These are phyloP conservation scores for Acarapis woodi DNA, from an alignment of 1,140 invertebrate genomes.

Conservation along the genomic window DNA sequence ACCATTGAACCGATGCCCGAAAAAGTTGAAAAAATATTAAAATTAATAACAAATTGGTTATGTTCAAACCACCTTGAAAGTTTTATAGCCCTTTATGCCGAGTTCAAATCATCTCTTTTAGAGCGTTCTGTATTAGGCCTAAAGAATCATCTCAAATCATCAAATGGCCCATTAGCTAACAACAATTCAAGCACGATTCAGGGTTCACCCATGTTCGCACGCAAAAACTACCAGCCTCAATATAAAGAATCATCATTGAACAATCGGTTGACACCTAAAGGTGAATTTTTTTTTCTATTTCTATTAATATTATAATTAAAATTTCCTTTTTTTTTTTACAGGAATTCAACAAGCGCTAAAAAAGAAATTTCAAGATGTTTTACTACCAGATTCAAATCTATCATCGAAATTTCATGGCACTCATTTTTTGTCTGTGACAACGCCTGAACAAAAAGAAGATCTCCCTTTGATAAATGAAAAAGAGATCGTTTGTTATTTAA, in stretches of 20 bases:
- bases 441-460: conserved; percentile 2
- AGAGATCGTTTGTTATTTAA: conserved; percentile 57
- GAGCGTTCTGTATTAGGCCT: conserved; percentile 33
- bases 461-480: conserved; percentile 26
- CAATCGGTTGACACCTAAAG: conserved; percentile 2
- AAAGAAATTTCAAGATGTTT: conserved; percentile 8
- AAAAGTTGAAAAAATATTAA: conserved; percentile 33
- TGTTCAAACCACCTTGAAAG: conserved; percentile 43
- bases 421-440: not conserved
- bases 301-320: too few species aligned
- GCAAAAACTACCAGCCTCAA: conserved; percentile 1
- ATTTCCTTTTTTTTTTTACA: too few species aligned
- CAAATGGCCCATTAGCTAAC: conserved; percentile 14
- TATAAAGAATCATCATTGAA: not conserved
- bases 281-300: too few species aligned
- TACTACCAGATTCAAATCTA: not conserved
- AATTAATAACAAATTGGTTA: conserved; percentile 50
- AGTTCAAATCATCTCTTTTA: conserved; percentile 40
- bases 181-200: not conserved
- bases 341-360: conserved; percentile 9
- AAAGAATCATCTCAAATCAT: conserved; percentile 39
- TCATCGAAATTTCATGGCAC: not conserved
- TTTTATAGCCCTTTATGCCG: conserved; percentile 46
- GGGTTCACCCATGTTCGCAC: conserved; percentile 1
- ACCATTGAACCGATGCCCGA: conserved; percentile 15